Evolutionary conservation across 1,140 invertebrate genomes (phyloP).

Genomic region (Macrostomum lignano): DNA sequence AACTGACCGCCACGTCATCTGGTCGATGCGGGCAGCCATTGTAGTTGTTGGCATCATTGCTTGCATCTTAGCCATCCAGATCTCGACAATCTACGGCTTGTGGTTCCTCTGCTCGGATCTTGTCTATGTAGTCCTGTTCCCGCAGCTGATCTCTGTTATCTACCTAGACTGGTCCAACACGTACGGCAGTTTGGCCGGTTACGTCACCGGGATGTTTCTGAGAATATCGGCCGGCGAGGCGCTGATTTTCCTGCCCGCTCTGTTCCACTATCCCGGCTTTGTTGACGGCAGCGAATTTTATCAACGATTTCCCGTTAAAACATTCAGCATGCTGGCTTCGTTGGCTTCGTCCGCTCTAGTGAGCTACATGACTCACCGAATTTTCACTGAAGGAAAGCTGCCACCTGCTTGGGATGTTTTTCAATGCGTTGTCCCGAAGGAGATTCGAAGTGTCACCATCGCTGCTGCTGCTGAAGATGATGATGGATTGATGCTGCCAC

Average conservation of each 20-base stretch:
- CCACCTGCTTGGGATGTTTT: constrained; percentile 9
- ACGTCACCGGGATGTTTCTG: constrained; percentile 57
- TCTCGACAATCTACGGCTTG: constrained; percentile 78
- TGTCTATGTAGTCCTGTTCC: constrained; percentile 87
- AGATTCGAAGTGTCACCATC: not conserved
- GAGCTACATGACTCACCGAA: constrained; percentile 25
- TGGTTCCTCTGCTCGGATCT: constrained; percentile 83
- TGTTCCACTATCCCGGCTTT: constrained; percentile 61
- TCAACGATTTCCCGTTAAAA: constrained; percentile 36
- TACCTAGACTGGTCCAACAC: constrained; percentile 54
- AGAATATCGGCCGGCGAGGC: constrained; percentile 61
- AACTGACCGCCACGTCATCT: constrained; percentile 40
- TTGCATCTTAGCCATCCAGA: constrained; percentile 74
- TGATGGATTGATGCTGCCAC: too few species aligned
- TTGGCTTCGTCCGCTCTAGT: constrained; percentile 33
- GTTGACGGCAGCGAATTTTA: constrained; percentile 35
- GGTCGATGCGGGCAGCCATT: constrained; percentile 77
- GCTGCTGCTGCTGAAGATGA: too few species aligned
- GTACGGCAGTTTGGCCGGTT: constrained; percentile 55
- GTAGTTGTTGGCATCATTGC: constrained; percentile 65
- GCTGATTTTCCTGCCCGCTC: constrained; percentile 44
- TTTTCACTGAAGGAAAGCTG: constrained; percentile 4
- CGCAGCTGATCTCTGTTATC: constrained; percentile 81
- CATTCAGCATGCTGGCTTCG: constrained; percentile 33
- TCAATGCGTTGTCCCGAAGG: constrained; percentile 8